Conservation (phyloP, 2,113 vertebrate species). For the Myodes glareolus region DNA sequence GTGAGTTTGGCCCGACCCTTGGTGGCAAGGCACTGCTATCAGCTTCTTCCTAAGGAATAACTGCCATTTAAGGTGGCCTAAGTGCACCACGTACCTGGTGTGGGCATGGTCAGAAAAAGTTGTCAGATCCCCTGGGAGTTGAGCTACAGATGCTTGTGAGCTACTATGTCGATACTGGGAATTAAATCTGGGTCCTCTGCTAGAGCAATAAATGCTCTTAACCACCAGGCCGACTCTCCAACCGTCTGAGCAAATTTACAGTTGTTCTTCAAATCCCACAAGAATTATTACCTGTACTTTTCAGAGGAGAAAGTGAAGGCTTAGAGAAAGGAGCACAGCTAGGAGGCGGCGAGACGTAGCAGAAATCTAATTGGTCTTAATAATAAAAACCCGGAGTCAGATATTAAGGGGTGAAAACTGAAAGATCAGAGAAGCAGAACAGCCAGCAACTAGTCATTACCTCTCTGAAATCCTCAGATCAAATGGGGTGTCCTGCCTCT, state of each 20-base stretch:
- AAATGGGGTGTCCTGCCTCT: no score
- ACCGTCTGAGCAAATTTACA: not conserved
- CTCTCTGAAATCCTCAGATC: no score
- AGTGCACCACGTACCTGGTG: not conserved
- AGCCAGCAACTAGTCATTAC: no score
- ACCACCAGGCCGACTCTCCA: not conserved
- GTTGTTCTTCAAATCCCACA: not conserved
- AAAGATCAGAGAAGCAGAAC: no score
- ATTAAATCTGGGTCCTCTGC: not conserved
- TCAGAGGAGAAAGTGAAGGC: not conserved
- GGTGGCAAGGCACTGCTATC: not conserved
- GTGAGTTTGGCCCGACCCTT: not conserved
- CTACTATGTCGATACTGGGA: not conserved
- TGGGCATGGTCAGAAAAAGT: not conserved
- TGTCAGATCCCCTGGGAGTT: not conserved
- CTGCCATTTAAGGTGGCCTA: not conserved
- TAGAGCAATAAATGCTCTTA: not conserved
- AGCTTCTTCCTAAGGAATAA: not conserved
- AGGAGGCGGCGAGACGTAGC: not conserved
- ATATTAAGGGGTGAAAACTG: no score
- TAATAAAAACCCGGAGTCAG: no score
- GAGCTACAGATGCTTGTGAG: not conserved
- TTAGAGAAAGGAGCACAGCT: not conserved
- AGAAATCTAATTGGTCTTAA: no score
- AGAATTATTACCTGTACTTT: slow-evolving; percentile 30